These are phyloP conservation scores for Stratiolaelaps scimitus DNA, from an alignment of 1,140 invertebrate genomes.

Conservation along the genomic window DNA sequence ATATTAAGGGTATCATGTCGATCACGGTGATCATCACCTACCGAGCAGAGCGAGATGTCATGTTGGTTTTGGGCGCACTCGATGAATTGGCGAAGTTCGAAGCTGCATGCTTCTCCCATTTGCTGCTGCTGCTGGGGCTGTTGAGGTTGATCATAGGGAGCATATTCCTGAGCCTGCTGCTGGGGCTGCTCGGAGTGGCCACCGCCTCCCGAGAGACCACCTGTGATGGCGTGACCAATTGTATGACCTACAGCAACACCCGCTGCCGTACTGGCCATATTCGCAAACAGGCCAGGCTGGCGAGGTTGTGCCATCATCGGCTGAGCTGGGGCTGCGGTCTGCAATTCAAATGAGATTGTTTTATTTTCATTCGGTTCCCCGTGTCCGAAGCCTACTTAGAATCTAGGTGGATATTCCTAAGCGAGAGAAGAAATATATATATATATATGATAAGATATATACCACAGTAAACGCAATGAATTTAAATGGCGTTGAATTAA, in stretches of 20 bases:
- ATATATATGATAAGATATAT: no score
- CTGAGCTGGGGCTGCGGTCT: conserved; percentile 36
- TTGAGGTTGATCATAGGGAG: conserved; percentile 36
- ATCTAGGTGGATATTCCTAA: no score
- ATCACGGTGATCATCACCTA: no score
- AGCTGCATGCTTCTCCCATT: conserved; percentile 45
- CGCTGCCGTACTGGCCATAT: conserved; percentile 45
- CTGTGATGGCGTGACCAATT: conserved; percentile 67
- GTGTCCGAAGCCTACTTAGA: no score
- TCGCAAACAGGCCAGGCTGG: conserved; percentile 43
- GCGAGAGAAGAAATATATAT: no score
- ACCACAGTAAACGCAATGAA: no score
- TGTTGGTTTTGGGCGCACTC: conserved; percentile 69
- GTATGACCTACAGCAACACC: conserved; percentile 52
- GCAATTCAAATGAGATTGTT: no score
- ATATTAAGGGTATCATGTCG: no score
- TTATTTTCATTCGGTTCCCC: no score
- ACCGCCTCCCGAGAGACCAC: conserved; percentile 60
- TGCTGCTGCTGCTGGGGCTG: no score
- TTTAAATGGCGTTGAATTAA: no score
- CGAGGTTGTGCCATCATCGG: conserved; percentile 35
- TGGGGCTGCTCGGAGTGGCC: conserved; percentile 39
- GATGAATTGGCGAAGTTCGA: conserved; percentile 76
- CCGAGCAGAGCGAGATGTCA: conserved; percentile 62
- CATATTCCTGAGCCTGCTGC: conserved; percentile 39